These are phyloP conservation scores for Actinostola sp. DNA, from an alignment of 92 coral and sea anemone genomes.

Conservation along the genomic window DNA sequence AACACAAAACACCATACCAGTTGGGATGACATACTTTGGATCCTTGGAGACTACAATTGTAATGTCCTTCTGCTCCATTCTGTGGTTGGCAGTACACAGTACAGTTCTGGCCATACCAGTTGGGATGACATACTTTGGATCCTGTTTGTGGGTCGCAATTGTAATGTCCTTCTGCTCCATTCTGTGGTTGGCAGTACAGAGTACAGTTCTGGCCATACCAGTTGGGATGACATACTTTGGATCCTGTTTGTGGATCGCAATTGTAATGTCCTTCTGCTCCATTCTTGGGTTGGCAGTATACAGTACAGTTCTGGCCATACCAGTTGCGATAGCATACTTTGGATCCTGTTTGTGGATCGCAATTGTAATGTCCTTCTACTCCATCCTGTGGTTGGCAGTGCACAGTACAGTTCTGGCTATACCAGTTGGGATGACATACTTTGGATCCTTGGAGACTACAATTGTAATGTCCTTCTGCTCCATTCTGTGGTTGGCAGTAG, in stretches of 20 bases:
- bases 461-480: constrained; percentile 44
- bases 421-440: constrained; percentile 55
- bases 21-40: constrained; percentile 50
- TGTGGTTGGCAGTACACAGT: constrained; percentile 34
- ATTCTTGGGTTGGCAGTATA: constrained; percentile 42
- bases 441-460: constrained; percentile 49
- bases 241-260: not conserved
- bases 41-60: constrained; percentile 52
- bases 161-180: constrained; percentile 55
- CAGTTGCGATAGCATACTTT: constrained; percentile 68
- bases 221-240: constrained; percentile 44
- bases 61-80: constrained; percentile 46
- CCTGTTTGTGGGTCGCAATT: constrained; percentile 38
- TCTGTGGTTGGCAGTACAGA: constrained; percentile 23
- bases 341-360: constrained; percentile 41
- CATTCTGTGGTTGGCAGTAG: constrained; percentile 40
- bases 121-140: constrained; percentile 43
- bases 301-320: constrained; percentile 70
- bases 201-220: constrained; percentile 61
- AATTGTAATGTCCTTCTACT: constrained; percentile 48
- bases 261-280: constrained; percentile 45
- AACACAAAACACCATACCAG: constrained; percentile 79
- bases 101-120: constrained; percentile 82
- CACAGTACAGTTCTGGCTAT: constrained; percentile 57
- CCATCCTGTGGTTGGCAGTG: constrained; percentile 54